phyloP scores from a whole-genome alignment of 2,113 vertebrate genomes.

The Nicator chloris region DNA sequence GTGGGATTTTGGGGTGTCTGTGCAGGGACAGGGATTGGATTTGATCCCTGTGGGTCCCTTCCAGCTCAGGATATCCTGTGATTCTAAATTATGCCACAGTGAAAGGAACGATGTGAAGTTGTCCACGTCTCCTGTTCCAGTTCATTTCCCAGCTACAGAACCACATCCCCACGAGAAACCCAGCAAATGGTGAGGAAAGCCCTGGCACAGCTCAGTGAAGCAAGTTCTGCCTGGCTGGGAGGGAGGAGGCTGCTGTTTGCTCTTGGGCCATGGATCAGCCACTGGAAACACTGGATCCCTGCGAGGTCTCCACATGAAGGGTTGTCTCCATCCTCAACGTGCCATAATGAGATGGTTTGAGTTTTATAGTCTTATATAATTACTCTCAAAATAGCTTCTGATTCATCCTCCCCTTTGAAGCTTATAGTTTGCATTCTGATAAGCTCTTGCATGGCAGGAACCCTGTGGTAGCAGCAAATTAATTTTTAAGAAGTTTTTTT shows the following conservation, averaged over 20 bases:
- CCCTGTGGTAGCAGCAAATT: conserved; percentile 49
- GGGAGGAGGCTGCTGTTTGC: background rate
- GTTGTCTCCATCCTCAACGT: background rate
- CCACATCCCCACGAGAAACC: background rate
- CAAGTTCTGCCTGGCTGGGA: background rate
- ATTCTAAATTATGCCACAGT: background rate
- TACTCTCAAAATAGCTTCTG: conserved; percentile 61
- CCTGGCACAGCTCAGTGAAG: background rate
- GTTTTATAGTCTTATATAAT: conserved; percentile 64
- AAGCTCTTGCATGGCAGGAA: conserved; percentile 25
- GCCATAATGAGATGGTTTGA: conserved; percentile 39
- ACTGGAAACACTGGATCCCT: background rate
- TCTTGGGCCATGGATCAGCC: background rate
- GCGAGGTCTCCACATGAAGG: background rate
- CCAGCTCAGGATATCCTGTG: background rate
- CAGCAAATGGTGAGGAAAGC: background rate
- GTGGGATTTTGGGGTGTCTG: background rate
- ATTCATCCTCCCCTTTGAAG: conserved; percentile 69
- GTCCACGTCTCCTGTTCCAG: background rate
- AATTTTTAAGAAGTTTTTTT: conserved; percentile 37
- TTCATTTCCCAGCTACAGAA: background rate
- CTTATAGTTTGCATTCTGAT: conserved; percentile 48
- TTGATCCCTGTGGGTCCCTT: background rate
- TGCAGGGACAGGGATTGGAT: accelerated
- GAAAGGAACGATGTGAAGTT: background rate